phyloP scores from a whole-genome alignment of 2,888 invertebrate species.

The Dicyrtomina minuta region DNA sequence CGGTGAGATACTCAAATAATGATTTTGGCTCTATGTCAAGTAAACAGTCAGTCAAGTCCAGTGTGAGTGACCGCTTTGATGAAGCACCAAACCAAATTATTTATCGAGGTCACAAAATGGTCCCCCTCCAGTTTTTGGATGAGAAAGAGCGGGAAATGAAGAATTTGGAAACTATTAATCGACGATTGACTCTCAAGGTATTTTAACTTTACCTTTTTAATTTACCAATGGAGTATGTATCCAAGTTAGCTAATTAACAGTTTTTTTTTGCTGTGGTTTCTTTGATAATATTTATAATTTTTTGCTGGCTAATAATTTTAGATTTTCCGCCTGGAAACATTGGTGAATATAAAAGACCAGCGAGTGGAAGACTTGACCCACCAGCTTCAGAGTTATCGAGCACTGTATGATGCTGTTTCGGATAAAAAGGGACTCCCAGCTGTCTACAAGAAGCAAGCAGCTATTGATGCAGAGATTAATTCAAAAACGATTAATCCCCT shows the following conservation, averaged over 20 bases:
- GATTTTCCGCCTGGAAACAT: constrained; percentile 65
- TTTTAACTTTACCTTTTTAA: constrained; percentile 5
- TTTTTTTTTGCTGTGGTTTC: background rate
- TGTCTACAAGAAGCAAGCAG: too few species aligned
- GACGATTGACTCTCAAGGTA: constrained; percentile 64
- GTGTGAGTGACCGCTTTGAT: background rate
- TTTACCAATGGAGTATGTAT: too few species aligned
- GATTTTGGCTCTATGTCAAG: background rate
- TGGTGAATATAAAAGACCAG: constrained; percentile 67
- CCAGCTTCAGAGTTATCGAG: constrained; percentile 54
- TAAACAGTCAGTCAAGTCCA: background rate
- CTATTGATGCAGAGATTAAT: too few species aligned
- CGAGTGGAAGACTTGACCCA: constrained; percentile 61
- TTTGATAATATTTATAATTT: background rate
- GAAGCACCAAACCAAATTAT: constrained; percentile 44
- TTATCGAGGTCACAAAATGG: constrained; percentile 57
- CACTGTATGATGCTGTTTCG: constrained; percentile 35
- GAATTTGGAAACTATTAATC: constrained; percentile 62
- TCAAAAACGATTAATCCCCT: too few species aligned
- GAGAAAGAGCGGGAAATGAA: constrained; percentile 65
- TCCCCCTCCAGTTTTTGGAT: constrained; percentile 63
- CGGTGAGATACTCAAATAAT: too few species aligned
- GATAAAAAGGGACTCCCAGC: background rate
- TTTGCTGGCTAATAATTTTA: constrained; percentile 51
- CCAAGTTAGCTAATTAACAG: background rate